Evolutionary conservation across 2,797 vertebrate genomes (phyloP).

Genomic region (Cichlasoma orientale): DNA sequence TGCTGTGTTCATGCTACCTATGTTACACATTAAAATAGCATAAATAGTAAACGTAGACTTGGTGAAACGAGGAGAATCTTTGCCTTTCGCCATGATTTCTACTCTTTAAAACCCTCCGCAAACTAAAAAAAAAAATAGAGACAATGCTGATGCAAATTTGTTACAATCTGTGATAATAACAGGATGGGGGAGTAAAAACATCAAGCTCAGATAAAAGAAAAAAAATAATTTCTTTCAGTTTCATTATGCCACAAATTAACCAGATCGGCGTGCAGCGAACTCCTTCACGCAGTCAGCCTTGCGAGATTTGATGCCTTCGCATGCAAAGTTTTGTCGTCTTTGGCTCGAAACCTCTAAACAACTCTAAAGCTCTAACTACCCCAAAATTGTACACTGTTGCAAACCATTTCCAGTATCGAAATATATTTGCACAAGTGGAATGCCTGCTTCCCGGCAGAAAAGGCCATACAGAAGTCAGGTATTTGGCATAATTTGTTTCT

Average conservation of each 20-base stretch:
- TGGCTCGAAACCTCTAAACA: not conserved
- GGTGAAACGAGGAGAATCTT: not conserved
- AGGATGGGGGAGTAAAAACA: not conserved
- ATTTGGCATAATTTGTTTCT: slow-evolving; percentile 77
- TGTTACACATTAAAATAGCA: not conserved
- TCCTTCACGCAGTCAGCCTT: not conserved
- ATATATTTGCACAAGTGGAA: slow-evolving; percentile 55
- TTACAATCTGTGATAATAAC: not conserved
- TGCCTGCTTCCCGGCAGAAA: slow-evolving; percentile 29
- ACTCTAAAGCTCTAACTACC: not conserved
- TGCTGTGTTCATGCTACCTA: not conserved
- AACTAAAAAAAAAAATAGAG: not conserved
- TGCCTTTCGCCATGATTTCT: not conserved
- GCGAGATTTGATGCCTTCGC: not conserved
- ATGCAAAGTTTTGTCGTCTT: not conserved
- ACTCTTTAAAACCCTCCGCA: not conserved
- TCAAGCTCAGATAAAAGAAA: not conserved
- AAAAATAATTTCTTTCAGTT: not conserved
- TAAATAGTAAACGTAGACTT: not conserved
- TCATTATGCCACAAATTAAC: not conserved
- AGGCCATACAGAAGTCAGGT: slow-evolving; percentile 66
- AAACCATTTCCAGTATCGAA: slow-evolving; percentile 34
- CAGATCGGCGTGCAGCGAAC: not conserved
- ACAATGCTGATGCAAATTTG: not conserved
- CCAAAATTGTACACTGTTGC: not conserved